Evolutionary conservation across 2,797 vertebrate genomes (phyloP), one percentile per base, ranked within the genome.

Genomic region (Poecilia wingei): DNA sequence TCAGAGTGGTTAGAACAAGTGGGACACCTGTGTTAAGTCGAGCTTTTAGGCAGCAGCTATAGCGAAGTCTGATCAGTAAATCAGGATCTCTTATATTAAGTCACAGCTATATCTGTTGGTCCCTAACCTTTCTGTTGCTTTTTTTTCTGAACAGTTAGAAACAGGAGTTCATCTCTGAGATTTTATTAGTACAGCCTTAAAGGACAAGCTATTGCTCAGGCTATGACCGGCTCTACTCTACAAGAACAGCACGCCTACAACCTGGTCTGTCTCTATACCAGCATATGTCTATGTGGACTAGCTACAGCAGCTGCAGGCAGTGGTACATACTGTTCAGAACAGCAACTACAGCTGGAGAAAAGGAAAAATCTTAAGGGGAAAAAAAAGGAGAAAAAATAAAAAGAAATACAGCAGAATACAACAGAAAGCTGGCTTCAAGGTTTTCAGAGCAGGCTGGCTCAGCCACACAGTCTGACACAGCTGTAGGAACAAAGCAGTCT

Each of bases 261-360:
- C 69, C 69, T 76, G 9, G 64, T 79, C 78, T 83, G 81, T 71
- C 49, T 82, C 77, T 83, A 46, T 46, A 79, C 51, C 72, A 64
- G 87, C 85, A 82, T 71, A 46, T 57, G 25, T 82, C 85, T 84
- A 72, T 43, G 75, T 74, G 78, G 85, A 82, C 41, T 3, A 68
- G 75, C 76, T 68, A 57, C 77, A 73, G 57, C 61, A 8, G 82
- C 89, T 89, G 78, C 77, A 78, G 86, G 84, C 79, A 31, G 53
- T 46, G 64, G 90, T 94, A 94, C 93, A 78, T 93, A 94, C 92
- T 85, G 87, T 82, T 92, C 79, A 90, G 89, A 91, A 88, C 84
- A 81, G 90, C 83, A n/a, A 87, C 88, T 89, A 74, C 93, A 94
- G 92, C 93, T 94, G 94, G 87, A 92, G 92, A 88, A 74, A 25